Evolutionary conservation across 2,888 invertebrate species (phyloP), one percentile per base, ranked within the genome.

Genomic region (Caenorhabditis sp.): DNA sequence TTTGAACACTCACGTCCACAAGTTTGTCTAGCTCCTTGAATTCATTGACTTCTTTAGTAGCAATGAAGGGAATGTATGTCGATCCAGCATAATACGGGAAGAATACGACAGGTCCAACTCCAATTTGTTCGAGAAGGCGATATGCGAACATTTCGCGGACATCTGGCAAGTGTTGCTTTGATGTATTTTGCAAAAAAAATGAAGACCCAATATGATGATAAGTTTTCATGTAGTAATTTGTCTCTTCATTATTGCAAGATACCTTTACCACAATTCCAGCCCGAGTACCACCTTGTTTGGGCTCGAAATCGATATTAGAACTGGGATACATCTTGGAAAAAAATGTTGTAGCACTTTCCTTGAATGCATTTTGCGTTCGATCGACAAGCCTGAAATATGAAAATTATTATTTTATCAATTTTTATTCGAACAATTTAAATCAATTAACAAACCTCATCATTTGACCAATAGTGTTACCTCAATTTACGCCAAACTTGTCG

Each of bases 71-170:
- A 68, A 63, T 64, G 25, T 58, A 56, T 43, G 54, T 63, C 50
- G 64, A 68, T 68, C 54, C 67, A 54, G 43, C 64, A 50, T 70
- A 66, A 65, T 49, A 70, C 61, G 70, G 66, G 58, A 70, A 70
- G 62, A 61, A 67, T 27, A 71, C 71, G 50, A 53, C 21, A 56
- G 73, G 73, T 12, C 73, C 73, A 64, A 73, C 69, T 69, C 61
- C 62, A 61, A 73, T 64, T 20, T 58, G 58, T 57, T 73, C 68
- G 0, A 73, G 65, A 56, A 69, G 58, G 65, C 69, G 52, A 65
- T 73, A 69, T 52, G 73, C 73, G 58, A 73, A 68, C 64, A 73
- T 69, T 73, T 73, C 73, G 59, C 68, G 68, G 27, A 68, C 54
- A 69, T 69, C 73, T n/a, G 72, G 72, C 17, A 60, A 57, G 25